Percentiles rank a stretch among this genome's conserved stretches.
phyloP scores from a whole-genome alignment of 2,113 vertebrate genomes.

The Dermatemys mawii region DNA sequence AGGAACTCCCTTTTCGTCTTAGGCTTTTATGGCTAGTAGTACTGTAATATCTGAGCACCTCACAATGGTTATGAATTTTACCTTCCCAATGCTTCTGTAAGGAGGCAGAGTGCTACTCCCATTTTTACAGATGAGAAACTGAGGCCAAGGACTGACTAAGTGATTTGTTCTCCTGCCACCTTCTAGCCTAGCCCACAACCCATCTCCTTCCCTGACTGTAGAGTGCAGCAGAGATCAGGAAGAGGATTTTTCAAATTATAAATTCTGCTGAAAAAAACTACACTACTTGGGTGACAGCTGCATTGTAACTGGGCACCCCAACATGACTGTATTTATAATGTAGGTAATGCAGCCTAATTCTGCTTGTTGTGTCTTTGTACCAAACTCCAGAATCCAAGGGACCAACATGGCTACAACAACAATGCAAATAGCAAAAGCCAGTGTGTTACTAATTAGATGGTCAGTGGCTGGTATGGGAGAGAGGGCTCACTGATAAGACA shows the following conservation, averaged over 20 bases:
- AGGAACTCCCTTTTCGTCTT: neutral
- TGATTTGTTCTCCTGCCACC: slow-evolving; percentile 27
- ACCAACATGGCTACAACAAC: neutral
- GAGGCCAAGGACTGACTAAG: neutral
- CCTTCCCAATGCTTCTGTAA: no score
- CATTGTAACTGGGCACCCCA: slow-evolving; percentile 11
- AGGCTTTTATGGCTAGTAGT: no score
- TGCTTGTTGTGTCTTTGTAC: slow-evolving; percentile 43
- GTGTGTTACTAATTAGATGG: neutral
- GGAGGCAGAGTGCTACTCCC: no score
- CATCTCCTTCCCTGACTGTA: slow-evolving; percentile 20
- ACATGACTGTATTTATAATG: neutral
- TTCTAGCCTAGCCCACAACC: neutral
- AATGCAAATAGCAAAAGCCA: neutral
- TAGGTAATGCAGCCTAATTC: neutral
- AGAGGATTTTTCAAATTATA: neutral
- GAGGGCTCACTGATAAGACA: neutral
- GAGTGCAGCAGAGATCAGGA: neutral
- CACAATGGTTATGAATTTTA: neutral
- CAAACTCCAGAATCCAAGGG: slow-evolving; percentile 62
- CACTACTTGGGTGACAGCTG: slow-evolving; percentile 35
- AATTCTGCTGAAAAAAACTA: neutral
- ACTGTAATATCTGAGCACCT: neutral
- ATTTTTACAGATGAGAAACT: neutral
- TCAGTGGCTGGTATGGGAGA: neutral